Conservation (phyloP, 2,797 vertebrate species). For the Alca torda region DNA sequence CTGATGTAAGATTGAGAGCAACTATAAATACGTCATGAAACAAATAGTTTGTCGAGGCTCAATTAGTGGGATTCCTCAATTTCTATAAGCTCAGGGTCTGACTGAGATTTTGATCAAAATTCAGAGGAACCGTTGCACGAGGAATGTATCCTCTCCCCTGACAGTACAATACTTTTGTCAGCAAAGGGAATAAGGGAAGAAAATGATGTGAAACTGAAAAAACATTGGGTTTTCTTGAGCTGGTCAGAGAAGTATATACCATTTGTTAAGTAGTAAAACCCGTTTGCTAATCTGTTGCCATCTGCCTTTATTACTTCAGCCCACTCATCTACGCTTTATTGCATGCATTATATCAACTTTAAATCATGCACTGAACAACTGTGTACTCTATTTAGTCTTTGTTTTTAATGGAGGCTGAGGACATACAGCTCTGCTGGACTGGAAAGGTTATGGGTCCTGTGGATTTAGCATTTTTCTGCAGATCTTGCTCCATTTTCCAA, state of each 20-base stretch:
- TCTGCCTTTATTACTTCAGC: background rate
- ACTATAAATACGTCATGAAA: background rate
- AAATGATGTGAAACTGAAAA: background rate
- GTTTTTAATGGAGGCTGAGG: background rate
- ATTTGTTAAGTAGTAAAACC: constrained; percentile 33
- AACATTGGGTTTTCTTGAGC: background rate
- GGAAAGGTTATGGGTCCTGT: background rate
- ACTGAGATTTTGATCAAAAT: background rate
- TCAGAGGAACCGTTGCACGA: background rate
- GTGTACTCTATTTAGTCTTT: background rate
- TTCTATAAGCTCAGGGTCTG: background rate
- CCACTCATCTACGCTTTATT: background rate
- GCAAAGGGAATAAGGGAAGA: background rate
- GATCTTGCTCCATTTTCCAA: background rate
- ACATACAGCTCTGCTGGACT: background rate
- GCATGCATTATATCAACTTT: background rate
- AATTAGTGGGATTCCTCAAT: background rate
- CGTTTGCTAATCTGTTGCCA: constrained; percentile 3
- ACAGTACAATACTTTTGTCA: background rate
- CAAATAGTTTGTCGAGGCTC: background rate
- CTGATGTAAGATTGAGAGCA: background rate
- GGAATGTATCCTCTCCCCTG: background rate
- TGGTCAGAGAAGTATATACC: background rate
- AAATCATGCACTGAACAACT: background rate
- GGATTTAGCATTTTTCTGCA: background rate